Conservation (phyloP, 1,140 invertebrate species). For the Nymphalis io region DNA sequence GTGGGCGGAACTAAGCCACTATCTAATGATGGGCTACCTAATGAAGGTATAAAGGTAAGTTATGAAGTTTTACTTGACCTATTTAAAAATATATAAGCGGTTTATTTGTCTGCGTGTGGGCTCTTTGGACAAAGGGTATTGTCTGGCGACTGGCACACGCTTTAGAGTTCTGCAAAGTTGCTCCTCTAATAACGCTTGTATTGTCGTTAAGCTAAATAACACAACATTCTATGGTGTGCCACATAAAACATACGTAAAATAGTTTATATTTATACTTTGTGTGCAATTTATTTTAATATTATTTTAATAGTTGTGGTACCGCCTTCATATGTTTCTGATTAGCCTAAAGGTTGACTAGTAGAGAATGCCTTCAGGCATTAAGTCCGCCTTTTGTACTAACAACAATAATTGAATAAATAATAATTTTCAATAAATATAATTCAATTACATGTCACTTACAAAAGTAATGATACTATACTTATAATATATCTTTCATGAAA, state of each 20-base stretch:
- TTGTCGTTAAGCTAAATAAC: no score
- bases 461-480: neutral
- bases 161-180: neutral
- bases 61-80: constrained; percentile 24
- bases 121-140: constrained; percentile 8
- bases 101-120: constrained; percentile 15
- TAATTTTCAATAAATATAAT: no score
- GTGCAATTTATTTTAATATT: neutral
- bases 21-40: constrained; percentile 33
- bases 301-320: neutral
- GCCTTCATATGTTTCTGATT: no score
- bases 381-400: no score
- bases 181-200: neutral
- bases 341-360: no score
- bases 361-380: no score
- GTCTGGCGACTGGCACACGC: neutral
- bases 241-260: no score
- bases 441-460: no score
- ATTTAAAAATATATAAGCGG: constrained; percentile 20
- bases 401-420: no score
- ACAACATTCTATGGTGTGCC: no score
- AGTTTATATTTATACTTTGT: neutral
- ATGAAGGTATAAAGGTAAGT: constrained; percentile 33
- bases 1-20: constrained; percentile 34
- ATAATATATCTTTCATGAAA: constrained; percentile 1